Base-by-base conservation (phyloP, 2,888 invertebrate species). In the Zelleria hepariella region DNA sequence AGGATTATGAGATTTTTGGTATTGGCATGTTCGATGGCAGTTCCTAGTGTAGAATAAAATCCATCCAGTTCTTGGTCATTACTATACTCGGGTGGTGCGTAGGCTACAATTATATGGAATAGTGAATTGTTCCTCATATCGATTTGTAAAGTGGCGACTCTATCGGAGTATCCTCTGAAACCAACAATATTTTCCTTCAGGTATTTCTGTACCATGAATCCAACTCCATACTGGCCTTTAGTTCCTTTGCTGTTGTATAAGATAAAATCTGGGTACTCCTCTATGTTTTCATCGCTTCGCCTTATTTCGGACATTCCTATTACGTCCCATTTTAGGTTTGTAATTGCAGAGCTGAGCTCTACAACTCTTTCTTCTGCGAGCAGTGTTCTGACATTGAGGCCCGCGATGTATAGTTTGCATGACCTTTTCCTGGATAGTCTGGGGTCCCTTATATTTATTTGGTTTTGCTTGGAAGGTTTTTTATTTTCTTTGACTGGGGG, bases 1-100 rank as follows among this genome's bases (percentile, higher is more conserved):
- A 64, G 61, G 18, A 65, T 10, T 24, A 63, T 60, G 5, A 61
- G 20, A 18, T 63, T 60, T 52, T 64, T 63, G 2, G 23, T 23
- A 10, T 25, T 10, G 7, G 15, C 8, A 6, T 8, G 2, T 24
- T 56, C 27, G 26, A 57, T 42, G 3, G 57, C 47, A 15, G 18
- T 42, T 21, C n/a, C 47, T 42, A 42, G 15, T 5, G 57, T 57
- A 15, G 21, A 20, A 15, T 57, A 57, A 21, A 57, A 47, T 47
- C 1, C 8, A 15, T 20, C 42, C 2, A 47, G 32, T 15, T 42
- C 57, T 8, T 42, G 20, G 21, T 24, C 57, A 2, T 57, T 47
- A 3, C 21, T n/a, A 32, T 57, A 32, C 20, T 57, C 47, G 8
- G 42, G 27, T 10, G 47, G 57, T 5, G 57, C 42, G 20, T 57